phyloP scores from a whole-genome alignment of 2,888 invertebrate genomes.

The Pheosia tremula region DNA sequence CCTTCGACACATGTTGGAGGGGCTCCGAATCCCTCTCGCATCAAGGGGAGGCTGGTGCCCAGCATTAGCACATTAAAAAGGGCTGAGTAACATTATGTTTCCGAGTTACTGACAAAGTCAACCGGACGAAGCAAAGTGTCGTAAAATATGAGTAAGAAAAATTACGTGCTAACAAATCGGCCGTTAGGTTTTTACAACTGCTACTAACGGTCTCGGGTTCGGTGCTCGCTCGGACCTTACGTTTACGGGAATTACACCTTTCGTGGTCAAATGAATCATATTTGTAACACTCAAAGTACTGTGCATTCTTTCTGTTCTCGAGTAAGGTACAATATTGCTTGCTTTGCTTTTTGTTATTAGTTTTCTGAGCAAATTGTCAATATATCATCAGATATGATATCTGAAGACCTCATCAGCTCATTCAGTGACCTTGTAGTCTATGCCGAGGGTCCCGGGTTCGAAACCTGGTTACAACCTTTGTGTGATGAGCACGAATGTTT shows the following conservation, averaged over 20 bases:
- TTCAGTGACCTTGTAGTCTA: too few species aligned
- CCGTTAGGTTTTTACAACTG: slow-evolving; percentile 1
- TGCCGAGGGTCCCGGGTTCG: too few species aligned
- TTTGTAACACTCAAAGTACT: not conserved
- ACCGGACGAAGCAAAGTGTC: not conserved
- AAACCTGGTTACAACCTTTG: too few species aligned
- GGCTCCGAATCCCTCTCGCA: too few species aligned
- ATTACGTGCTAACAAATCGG: not conserved
- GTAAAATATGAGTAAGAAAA: not conserved
- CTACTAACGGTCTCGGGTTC: not conserved
- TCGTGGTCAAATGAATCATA: not conserved
- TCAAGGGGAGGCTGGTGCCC: too few species aligned
- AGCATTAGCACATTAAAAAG: too few species aligned
- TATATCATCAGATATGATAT: too few species aligned
- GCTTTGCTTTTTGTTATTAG: not conserved
- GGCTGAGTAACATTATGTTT: too few species aligned
- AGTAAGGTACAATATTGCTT: not conserved
- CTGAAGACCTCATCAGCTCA: too few species aligned
- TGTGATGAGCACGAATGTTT: too few species aligned
- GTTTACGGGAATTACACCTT: not conserved
- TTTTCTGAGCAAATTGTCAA: not conserved
- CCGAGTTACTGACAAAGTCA: too few species aligned
- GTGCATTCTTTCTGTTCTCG: not conserved
- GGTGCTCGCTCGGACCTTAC: not conserved
- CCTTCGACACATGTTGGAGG: too few species aligned